Base-by-base conservation (phyloP, 2,113 vertebrate genomes). In the Prionailurus viverrinus region DNA sequence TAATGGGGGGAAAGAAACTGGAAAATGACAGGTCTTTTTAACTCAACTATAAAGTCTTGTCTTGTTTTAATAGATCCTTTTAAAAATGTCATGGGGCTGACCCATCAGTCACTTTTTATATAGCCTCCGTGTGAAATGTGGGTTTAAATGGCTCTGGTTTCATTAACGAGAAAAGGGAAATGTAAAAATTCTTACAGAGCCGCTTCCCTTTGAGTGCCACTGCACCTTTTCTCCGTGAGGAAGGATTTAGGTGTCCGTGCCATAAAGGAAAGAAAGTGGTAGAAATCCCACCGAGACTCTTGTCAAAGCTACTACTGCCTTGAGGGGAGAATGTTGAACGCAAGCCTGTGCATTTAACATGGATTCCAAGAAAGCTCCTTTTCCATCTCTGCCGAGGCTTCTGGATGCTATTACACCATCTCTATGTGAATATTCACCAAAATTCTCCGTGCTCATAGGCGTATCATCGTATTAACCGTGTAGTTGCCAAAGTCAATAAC, bases 31-130 rank as follows among this genome's bases (percentile, higher is more conserved):
- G 36, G 73, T 97, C 92, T 96, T 98, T 94, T 95, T 97, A 98
- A 98, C 92, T 93, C 95, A 96, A 93, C 96, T 97, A 48, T 95
- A 92, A 96, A 95, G 89, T 79, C 85, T 97, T 97, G 48, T 74
- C 65, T 96, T 94, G 45, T 97, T 97, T 97, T 97, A 98, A 97
- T 92, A 96, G 97, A 88, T 81, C 53, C 53, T 97, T 98, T 98
- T 94, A 89, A 97, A 98, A 96, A 97, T 96, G 78, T 84, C 92
- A 36, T 48, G 19, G 69, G 31, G 39, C 89, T 98, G 82, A 96
- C 97, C 97, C 76, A 95, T 96, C 86, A 66, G 89, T 97, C 86
- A 92, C 83, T 93, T 96, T 96, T 95, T 97, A 69, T 89, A 71
- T 55, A 95, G 36, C 80, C 89, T 95, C 83, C 71, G 45, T 74